Conservation (phyloP, 1,140 invertebrate species). For the Drosophila ohnishii region DNA sequence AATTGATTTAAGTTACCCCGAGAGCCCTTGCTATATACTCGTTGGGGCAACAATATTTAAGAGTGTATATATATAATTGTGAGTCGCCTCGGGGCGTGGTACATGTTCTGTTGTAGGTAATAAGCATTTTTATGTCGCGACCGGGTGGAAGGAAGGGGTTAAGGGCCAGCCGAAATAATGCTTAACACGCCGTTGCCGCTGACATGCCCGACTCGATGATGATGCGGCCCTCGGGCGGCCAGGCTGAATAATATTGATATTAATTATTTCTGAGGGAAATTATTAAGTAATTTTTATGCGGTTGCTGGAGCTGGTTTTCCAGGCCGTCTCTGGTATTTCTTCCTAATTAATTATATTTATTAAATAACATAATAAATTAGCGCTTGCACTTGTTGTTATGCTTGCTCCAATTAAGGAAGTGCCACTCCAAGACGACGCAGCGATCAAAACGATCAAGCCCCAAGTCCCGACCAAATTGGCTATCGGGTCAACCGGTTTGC, state of each 20-base stretch:
- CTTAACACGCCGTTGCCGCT: slow-evolving; percentile 62
- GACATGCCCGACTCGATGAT: slow-evolving; percentile 45
- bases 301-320: slow-evolving; percentile 23
- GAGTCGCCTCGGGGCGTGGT: slow-evolving; percentile 55
- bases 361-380: slow-evolving; percentile 80
- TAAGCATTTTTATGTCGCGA: slow-evolving; percentile 74
- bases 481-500: slow-evolving; percentile 72
- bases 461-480: slow-evolving; percentile 67
- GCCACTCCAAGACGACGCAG: slow-evolving; percentile 63
- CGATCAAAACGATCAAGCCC: slow-evolving; percentile 52
- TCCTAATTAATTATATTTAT: slow-evolving; percentile 70
- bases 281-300: slow-evolving; percentile 79
- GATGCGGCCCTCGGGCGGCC: slow-evolving; percentile 32
- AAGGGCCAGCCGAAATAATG: slow-evolving; percentile 54
- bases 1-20: slow-evolving; percentile 75
- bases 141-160: slow-evolving; percentile 44
- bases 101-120: slow-evolving; percentile 66
- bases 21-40: slow-evolving; percentile 31
- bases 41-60: slow-evolving; percentile 13
- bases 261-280: slow-evolving; percentile 81
- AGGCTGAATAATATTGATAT: slow-evolving; percentile 76
- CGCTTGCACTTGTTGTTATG: slow-evolving; percentile 75
- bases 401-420: slow-evolving; percentile 79
- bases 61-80: slow-evolving; percentile 46
- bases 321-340: slow-evolving; percentile 11